phyloP scores from a whole-genome alignment of 2,888 invertebrate genomes.

The Rhamphomyia laevipes region DNA sequence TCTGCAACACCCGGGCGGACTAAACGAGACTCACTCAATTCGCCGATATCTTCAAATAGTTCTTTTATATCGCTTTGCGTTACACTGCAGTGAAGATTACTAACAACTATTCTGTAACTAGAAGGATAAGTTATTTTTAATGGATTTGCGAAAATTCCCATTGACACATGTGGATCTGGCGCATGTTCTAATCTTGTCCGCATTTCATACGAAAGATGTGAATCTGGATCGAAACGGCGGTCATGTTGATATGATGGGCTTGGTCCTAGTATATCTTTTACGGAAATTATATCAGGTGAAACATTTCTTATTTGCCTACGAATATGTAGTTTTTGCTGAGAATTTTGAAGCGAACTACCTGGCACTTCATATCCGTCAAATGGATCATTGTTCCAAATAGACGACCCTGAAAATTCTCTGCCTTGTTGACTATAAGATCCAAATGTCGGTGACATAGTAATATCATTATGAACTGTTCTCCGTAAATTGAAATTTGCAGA shows the following conservation, averaged over 20 bases:
- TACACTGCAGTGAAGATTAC: constrained; percentile 77
- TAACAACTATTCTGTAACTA: constrained; percentile 80
- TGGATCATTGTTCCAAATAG: constrained; percentile 22
- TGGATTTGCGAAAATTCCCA: constrained; percentile 34
- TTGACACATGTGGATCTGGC: constrained; percentile 32
- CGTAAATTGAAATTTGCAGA: constrained; percentile 21
- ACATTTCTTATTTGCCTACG: constrained; percentile 26
- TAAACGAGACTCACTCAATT: constrained; percentile 69
- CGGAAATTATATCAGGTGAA: constrained; percentile 22
- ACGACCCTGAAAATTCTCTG: constrained; percentile 1
- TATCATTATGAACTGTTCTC: constrained; percentile 30
- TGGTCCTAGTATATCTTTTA: constrained; percentile 18
- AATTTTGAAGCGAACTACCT: not conserved
- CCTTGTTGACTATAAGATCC: constrained; percentile 6
- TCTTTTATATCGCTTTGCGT: constrained; percentile 88
- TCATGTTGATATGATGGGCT: constrained; percentile 19
- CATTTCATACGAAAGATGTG: constrained; percentile 34
- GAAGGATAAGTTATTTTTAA: constrained; percentile 16
- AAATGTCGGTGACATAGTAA: constrained; percentile 14
- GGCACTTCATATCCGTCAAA: constrained; percentile 33
- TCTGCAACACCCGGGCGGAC: constrained; percentile 83
- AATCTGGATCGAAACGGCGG: constrained; percentile 25
- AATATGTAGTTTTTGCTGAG: constrained; percentile 8
- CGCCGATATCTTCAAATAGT: constrained; percentile 86
- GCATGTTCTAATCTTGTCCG: constrained; percentile 31